Evolutionary conservation across 2,888 invertebrate genomes (phyloP).

Genomic region (Sipunculus nudus): DNA sequence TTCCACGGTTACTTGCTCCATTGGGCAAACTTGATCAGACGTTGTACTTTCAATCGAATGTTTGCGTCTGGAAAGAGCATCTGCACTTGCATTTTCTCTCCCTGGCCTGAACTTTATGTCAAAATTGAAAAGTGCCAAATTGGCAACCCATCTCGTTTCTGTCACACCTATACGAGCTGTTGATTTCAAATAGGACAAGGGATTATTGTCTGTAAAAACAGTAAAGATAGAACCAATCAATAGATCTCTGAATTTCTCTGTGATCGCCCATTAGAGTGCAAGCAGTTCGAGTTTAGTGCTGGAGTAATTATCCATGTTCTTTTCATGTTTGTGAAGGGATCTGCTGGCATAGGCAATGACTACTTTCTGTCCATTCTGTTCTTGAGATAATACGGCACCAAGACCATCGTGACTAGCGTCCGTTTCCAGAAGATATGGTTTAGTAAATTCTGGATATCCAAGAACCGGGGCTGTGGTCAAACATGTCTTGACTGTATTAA

Average conservation of each 20-base stretch:
- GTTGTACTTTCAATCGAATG: too few species aligned
- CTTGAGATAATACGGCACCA: conserved; percentile 37
- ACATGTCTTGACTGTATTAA: conserved; percentile 18
- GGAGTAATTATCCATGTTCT: conserved; percentile 35
- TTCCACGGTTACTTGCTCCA: too few species aligned
- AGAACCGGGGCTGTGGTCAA: conserved; percentile 33
- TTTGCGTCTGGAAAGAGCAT: conserved; percentile 33
- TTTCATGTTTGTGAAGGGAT: conserved; percentile 26
- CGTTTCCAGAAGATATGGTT: conserved; percentile 34
- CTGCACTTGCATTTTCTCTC: conserved; percentile 31
- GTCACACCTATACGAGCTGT: conserved; percentile 38
- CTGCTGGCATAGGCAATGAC: conserved; percentile 40
- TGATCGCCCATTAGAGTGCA: conserved; percentile 37
- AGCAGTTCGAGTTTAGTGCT: conserved; percentile 37
- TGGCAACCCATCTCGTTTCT: conserved; percentile 37
- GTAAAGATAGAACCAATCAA: too few species aligned
- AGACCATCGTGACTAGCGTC: conserved; percentile 35
- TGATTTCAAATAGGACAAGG: not conserved
- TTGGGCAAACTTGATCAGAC: too few species aligned
- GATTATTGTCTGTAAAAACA: conserved; percentile 10
- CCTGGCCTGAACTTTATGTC: conserved; percentile 32
- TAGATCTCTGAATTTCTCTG: conserved; percentile 14
- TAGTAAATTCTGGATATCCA: conserved; percentile 36
- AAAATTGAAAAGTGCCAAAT: conserved; percentile 35
- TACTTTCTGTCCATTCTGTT: conserved; percentile 17